Percentiles rank a stretch among this genome's conserved stretches.
Conservation (phyloP, 2,888 invertebrate genomes). For the Scotopteryx bipunctaria region DNA sequence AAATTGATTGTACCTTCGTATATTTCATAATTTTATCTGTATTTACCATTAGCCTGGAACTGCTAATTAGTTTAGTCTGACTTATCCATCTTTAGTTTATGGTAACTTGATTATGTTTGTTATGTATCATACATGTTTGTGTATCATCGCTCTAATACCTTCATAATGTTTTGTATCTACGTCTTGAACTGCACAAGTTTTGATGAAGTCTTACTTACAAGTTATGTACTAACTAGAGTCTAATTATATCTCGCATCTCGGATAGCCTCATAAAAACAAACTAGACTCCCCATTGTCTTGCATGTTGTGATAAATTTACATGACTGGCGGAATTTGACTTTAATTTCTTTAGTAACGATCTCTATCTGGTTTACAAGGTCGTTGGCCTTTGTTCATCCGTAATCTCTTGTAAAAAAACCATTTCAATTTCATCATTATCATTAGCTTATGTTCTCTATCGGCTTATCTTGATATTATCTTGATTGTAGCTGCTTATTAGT, state of each 20-base stretch:
- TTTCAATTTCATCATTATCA: neutral
- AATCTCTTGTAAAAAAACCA: no score
- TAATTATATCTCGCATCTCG: conserved; percentile 13
- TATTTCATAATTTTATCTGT: conserved; percentile 8
- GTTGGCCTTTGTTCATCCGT: conserved; percentile 14
- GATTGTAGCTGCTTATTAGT: no score
- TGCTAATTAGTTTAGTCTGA: conserved; percentile 1
- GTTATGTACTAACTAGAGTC: neutral
- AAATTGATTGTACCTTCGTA: conserved; percentile 17
- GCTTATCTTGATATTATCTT: neutral
- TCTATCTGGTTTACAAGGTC: conserved; percentile 19
- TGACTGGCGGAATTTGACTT: conserved; percentile 17
- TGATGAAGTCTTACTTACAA: neutral
- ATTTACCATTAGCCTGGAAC: conserved; percentile 13
- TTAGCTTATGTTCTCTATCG: no score
- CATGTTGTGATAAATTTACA: conserved; percentile 13
- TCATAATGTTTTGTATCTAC: neutral
- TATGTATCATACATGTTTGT: neutral
- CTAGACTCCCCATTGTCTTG: conserved; percentile 19
- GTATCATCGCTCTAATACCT: neutral
- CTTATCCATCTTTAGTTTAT: neutral
- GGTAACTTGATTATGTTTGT: neutral
- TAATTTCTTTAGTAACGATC: conserved; percentile 20
- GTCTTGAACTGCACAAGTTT: neutral
- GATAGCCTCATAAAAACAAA: conserved; percentile 11